Conservation (phyloP, 2,888 invertebrate genomes). For the Acrocyrtus sp. region DNA sequence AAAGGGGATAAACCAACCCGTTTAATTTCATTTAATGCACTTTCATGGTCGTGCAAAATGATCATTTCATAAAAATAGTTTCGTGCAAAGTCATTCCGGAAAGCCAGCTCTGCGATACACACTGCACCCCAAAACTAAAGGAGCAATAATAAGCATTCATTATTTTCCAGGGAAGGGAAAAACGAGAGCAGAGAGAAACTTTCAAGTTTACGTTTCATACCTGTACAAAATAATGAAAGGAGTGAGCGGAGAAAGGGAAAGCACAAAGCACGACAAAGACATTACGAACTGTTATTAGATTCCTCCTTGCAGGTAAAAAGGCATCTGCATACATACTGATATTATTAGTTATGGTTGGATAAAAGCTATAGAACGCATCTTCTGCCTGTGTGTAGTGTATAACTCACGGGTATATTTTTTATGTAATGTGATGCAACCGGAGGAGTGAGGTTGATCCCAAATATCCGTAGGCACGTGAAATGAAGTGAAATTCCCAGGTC, state of each 20-base stretch:
- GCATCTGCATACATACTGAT: not conserved
- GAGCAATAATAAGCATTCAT: not conserved
- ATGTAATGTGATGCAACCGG: conserved; percentile 37
- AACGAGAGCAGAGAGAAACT: no score
- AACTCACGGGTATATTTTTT: not conserved
- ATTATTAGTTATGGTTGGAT: not conserved
- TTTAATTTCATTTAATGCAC: conserved; percentile 34
- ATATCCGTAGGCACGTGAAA: conserved; percentile 46
- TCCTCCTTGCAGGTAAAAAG: not conserved
- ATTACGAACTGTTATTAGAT: not conserved
- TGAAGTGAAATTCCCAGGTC: conserved; percentile 44
- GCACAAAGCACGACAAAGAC: not conserved
- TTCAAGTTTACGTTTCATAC: no score
- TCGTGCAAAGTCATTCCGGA: no score
- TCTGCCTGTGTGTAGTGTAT: no score
- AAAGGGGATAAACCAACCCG: no score
- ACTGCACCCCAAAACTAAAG: no score
- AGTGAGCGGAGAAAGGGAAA: not conserved
- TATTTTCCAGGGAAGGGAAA: not conserved
- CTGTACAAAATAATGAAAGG: not conserved
- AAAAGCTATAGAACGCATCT: no score
- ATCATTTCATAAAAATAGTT: no score
- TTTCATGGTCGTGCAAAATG: conserved; percentile 25
- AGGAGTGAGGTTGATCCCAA: conserved; percentile 47
- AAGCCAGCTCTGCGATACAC: no score